Percentiles rank a stretch among this genome's conserved stretches.
Evolutionary conservation across 2,888 invertebrate species (phyloP).

Genomic region (Tenthredo scrophulariae): DNA sequence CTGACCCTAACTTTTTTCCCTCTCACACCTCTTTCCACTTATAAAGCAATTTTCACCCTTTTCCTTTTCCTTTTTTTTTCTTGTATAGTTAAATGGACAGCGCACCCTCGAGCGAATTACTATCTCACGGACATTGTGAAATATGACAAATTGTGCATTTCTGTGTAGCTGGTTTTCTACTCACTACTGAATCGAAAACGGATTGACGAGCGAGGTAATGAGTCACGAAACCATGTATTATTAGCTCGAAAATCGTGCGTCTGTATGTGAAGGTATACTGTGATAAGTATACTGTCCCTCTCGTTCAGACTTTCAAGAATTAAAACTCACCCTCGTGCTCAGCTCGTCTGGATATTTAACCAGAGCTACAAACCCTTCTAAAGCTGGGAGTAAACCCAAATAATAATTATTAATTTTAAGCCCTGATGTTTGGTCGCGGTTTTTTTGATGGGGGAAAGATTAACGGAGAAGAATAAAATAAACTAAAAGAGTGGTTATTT

Average conservation of each 20-base stretch:
- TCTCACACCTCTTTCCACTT: background rate
- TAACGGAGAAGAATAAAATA: background rate
- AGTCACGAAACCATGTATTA: background rate
- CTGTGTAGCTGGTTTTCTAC: background rate
- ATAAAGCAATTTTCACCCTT: background rate
- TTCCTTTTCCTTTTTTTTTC: background rate
- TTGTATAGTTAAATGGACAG: background rate
- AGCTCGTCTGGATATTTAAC: slow-evolving; percentile 10
- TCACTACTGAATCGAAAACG: background rate
- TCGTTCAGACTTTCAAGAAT: background rate
- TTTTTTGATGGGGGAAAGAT: background rate
- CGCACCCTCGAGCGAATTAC: background rate
- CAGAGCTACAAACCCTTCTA: background rate
- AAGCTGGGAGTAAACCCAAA: background rate
- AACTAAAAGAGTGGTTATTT: background rate
- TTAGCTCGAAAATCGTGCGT: background rate
- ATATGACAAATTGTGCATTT: background rate
- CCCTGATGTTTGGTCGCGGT: background rate
- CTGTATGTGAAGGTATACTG: background rate
- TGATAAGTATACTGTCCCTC: too few species aligned
- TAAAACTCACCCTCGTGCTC: background rate
- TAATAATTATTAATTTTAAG: background rate
- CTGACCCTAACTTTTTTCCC: background rate
- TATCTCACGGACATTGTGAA: background rate
- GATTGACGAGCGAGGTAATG: background rate